Conservation (phyloP, 1,140 invertebrate species). For the Philotrypesis tridentata region DNA sequence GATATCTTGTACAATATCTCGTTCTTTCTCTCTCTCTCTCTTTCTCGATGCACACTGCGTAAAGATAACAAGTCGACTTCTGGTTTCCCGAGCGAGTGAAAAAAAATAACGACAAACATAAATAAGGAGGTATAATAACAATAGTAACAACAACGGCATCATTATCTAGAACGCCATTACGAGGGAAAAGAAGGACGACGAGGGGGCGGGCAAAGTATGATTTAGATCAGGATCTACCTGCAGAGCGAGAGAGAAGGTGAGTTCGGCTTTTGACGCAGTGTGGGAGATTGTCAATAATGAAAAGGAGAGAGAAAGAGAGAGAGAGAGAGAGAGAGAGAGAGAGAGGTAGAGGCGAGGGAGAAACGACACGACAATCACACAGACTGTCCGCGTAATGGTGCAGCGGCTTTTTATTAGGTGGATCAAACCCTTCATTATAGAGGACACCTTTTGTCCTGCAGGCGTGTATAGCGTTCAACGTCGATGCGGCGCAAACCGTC, state of each 20-base stretch:
- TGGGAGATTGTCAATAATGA: no score
- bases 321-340: no score
- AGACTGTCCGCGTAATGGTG: conserved; percentile 55
- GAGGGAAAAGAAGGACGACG: neutral
- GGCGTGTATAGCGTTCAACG: conserved; percentile 33
- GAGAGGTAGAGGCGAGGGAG: conserved; percentile 36
- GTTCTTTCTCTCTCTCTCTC: no score
- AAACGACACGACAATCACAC: conserved; percentile 29
- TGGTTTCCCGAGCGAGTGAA: conserved; percentile 34
- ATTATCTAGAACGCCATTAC: conserved; percentile 53
- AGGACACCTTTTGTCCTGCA: conserved; percentile 63
- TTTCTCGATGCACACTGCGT: neutral
- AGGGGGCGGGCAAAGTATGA: conserved; percentile 46
- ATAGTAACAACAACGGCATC: conserved; percentile 25
- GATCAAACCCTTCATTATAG: conserved; percentile 64
- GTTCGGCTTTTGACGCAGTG: conserved; percentile 38
- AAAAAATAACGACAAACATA: neutral
- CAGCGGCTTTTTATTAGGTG: conserved; percentile 63
- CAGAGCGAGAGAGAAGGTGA: conserved; percentile 29
- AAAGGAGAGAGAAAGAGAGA: no score
- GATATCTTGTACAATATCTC: conserved; percentile 17
- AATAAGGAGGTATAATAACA: conserved; percentile 21
- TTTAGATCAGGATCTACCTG: conserved; percentile 50
- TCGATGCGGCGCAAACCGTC: neutral
- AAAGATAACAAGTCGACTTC: conserved; percentile 31